phyloP scores from a whole-genome alignment of 1,140 invertebrate species.

The Neodiprion lecontei region DNA sequence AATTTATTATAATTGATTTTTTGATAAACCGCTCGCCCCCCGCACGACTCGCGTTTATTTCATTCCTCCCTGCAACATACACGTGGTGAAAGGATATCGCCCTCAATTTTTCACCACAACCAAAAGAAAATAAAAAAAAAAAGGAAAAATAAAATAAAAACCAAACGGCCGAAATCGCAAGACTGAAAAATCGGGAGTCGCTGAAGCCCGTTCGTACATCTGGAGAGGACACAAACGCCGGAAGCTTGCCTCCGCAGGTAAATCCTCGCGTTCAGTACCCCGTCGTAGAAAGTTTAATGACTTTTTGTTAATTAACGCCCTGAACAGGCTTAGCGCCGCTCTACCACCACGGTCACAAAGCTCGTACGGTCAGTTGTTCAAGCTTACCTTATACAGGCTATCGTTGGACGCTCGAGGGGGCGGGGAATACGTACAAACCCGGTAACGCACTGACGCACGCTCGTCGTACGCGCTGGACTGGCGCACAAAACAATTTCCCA shows the following conservation, averaged over 20 bases:
- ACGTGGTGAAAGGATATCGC: no score
- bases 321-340: conserved; percentile 48
- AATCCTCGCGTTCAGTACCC: background rate
- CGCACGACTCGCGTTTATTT: background rate
- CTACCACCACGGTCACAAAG: conserved; percentile 44
- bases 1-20: conserved; percentile 51
- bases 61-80: no score
- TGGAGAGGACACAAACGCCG: background rate
- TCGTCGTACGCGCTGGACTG: conserved; percentile 41
- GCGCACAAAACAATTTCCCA: conserved; percentile 62
- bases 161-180: no score
- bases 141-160: no score
- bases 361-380: background rate
- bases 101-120: no score
- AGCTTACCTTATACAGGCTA: conserved; percentile 7
- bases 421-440: conserved; percentile 12
- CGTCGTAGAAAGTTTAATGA: conserved; percentile 61
- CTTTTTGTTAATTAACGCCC: conserved; percentile 62
- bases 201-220: background rate
- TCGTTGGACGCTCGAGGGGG: background rate
- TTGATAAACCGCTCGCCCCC: conserved; percentile 42
- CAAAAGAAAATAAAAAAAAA: no score
- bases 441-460: conserved; percentile 33
- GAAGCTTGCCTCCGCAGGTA: background rate
- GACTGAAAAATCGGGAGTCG: no score